A percentile compares a stretch with the other conserved stretches of the same genome.
phyloP scores from a whole-genome alignment of 2,113 vertebrate species.

The Antechinus stuartii region DNA sequence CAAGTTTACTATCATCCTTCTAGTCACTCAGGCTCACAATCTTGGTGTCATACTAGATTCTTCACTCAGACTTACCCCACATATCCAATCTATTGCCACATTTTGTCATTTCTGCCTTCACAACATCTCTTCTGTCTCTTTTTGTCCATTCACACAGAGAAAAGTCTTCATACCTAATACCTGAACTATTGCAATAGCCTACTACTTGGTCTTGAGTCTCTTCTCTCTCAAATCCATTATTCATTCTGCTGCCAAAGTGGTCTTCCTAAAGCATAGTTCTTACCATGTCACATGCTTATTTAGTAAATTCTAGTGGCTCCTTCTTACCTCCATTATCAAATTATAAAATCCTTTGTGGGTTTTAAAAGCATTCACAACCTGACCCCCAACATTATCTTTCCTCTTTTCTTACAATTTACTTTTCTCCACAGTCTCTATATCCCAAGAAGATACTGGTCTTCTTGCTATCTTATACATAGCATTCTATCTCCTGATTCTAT shows the following conservation, averaged over 20 bases:
- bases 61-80: too few species aligned
- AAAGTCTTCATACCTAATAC: not conserved
- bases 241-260: not conserved
- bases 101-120: not conserved
- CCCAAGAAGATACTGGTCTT: not conserved
- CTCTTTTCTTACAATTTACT: not conserved
- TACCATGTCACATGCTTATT: not conserved
- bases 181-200: not conserved
- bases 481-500: not conserved
- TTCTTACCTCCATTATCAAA: not conserved
- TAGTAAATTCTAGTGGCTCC: not conserved
- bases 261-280: not conserved
- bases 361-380: not conserved
- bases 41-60: not conserved
- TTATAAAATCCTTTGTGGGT: not conserved
- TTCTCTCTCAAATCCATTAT: not conserved
- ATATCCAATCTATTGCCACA: not conserved
- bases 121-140: not conserved
- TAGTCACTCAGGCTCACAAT: too few species aligned
- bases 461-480: not conserved
- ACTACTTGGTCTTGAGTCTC: not conserved
- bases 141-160: not conserved
- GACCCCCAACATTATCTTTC: not conserved
- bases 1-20: not conserved
- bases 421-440: not conserved